These are phyloP conservation scores for Bathynomus jamesi DNA, from an alignment of 1,140 invertebrate species.

Conservation along the genomic window DNA sequence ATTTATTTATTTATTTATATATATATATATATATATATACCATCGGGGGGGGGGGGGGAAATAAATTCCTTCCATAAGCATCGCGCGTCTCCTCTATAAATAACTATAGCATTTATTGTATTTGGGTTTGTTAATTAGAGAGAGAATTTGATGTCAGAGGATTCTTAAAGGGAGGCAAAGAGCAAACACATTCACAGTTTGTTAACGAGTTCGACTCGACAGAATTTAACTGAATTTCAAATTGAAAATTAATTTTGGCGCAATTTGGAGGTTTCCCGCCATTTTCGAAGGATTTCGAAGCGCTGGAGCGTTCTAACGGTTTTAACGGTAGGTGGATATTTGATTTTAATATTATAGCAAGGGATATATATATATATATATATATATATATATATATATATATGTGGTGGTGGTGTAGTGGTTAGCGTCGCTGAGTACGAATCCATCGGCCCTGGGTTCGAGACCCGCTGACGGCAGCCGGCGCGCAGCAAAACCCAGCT, in stretches of 20 bases:
- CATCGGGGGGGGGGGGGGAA: background rate
- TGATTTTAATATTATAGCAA: background rate
- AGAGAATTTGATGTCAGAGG: background rate
- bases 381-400: background rate
- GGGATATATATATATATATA: background rate
- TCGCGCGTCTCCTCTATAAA: background rate
- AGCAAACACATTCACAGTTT: background rate
- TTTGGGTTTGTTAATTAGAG: background rate
- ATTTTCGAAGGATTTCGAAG: background rate
- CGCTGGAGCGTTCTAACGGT: background rate
- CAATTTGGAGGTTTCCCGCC: background rate
- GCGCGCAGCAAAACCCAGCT: too few relatives aligned
- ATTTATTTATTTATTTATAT: background rate
- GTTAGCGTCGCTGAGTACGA: too few relatives aligned
- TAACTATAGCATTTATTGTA: background rate
- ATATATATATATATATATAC: background rate
- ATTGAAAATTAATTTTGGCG: background rate
- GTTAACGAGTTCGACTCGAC: background rate
- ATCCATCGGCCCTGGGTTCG: too few relatives aligned
- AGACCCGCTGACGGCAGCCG: too few relatives aligned
- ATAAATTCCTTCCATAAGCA: background rate
- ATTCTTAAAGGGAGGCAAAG: background rate
- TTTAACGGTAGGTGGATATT: background rate
- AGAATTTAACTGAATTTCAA: background rate
- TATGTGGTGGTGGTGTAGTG: too few relatives aligned